Evolutionary conservation across 2,888 invertebrate genomes (phyloP), one percentile per base, ranked within the genome.

Genomic region (Heteromyza rotundicornis): DNA sequence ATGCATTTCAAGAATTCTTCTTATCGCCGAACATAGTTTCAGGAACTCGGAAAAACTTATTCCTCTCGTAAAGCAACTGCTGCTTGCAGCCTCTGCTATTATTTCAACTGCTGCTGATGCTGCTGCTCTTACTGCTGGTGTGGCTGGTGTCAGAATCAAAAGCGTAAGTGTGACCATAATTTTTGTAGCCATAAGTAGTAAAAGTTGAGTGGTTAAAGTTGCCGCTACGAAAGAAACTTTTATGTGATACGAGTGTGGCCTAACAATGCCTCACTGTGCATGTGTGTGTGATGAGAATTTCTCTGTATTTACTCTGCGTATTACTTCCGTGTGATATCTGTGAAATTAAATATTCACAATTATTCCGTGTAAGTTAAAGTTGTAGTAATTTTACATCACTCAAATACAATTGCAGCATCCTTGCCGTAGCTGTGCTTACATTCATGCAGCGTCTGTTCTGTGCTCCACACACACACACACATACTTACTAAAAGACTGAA

Each of bases 1-100:
- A 36, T 47, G 47, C 47, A 47, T 47, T 47, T 47, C 19, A 20
- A 47, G 47, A 47, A 47, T 47, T 47, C 47, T 47, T 47, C 47
- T 47, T 47, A 47, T 47, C 47, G 47, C 20, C 5, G 19, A 5
- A 19, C 47, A 47, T 47, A 47, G 47, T 47, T 47, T 47, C 47
- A 20, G 47, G 47, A 40, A 3, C n/a, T 17, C 2, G 3, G 17
- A 17, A 14, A 47, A 47, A 47, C 47, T 47, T 47, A 3, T 20
- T 17, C 17, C 20, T 3, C 20, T 5, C 19, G 19, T 8, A 19
- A 17, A 5, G 14, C 47, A 47, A 20, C 47, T 47, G 47, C 47
- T 17, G 47, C 8, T n/a, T 40, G 40, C n/a, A n/a, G n/a, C n/a
- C n/a, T n/a, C n/a, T n/a, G n/a, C n/a, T n/a, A n/a, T n/a, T n/a